Conservation (phyloP, 1,140 invertebrate species). For the Pseudomyrmex sp. region DNA sequence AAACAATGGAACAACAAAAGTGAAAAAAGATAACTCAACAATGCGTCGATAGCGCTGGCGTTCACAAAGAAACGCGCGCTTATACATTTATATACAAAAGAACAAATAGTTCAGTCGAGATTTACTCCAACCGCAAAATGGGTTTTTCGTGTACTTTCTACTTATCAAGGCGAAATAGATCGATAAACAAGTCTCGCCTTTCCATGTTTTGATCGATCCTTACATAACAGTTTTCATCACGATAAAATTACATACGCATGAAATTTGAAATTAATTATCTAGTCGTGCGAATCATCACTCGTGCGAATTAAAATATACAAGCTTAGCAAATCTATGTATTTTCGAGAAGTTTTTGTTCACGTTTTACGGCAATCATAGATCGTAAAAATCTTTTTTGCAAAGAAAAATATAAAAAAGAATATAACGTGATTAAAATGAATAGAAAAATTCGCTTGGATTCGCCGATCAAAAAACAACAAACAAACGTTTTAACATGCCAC, state of each 20-base stretch:
- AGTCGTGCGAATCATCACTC: no score
- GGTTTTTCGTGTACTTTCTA: conserved; percentile 42
- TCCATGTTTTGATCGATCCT: background rate
- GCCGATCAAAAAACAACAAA: background rate
- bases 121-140: background rate
- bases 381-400: no score
- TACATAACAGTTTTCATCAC: background rate
- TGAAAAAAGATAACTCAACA: conserved; percentile 60
- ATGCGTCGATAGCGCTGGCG: background rate
- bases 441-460: no score
- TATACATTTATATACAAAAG: conserved; percentile 61
- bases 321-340: background rate
- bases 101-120: conserved; percentile 33
- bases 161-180: background rate
- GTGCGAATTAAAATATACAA: background rate
- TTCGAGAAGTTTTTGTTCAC: no score
- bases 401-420: no score
- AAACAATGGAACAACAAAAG: conserved; percentile 64
- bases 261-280: background rate
- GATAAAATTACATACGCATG: background rate
- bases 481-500: background rate
- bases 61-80: conserved; percentile 21
- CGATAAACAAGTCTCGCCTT: background rate
- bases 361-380: no score
- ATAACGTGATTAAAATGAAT: no score